phyloP scores from a whole-genome alignment of 2,888 invertebrate species.

The Timema cristinae region DNA sequence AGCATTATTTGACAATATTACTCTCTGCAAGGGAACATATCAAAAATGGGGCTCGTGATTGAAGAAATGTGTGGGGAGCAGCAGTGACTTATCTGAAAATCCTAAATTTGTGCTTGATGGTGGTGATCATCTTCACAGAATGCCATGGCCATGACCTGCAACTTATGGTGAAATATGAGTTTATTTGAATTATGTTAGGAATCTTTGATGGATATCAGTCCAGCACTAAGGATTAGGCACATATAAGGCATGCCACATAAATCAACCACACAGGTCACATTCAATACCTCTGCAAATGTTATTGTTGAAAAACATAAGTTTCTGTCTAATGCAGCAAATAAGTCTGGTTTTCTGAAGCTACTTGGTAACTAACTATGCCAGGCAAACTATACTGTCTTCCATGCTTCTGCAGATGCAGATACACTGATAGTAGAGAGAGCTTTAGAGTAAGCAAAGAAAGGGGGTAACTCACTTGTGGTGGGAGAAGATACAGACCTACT shows the following conservation, averaged over 20 bases:
- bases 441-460: too few relatives aligned
- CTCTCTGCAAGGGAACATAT: background rate
- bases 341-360: background rate
- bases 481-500: too few relatives aligned
- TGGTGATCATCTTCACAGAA: conserved; percentile 4
- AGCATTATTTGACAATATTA: background rate
- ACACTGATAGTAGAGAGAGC: too few relatives aligned
- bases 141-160: conserved; percentile 3
- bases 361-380: too few relatives aligned
- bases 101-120: conserved; percentile 10
- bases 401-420: too few relatives aligned
- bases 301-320: background rate
- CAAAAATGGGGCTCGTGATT: background rate
- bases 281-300: conserved; percentile 1
- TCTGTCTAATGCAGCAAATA: background rate
- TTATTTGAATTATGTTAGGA: conserved; percentile 11
- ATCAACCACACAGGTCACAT: background rate
- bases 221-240: conserved; percentile 5
- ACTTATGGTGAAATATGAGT: conserved; percentile 15
- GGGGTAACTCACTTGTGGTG: too few relatives aligned
- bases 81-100: too few relatives aligned
- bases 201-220: background rate
- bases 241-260: conserved; percentile 7
- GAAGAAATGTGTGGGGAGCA: conserved; percentile 9
- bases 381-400: too few relatives aligned